These are phyloP conservation scores for Apis dorsata DNA, from an alignment of 1,140 invertebrate species.

Conservation along the genomic window DNA sequence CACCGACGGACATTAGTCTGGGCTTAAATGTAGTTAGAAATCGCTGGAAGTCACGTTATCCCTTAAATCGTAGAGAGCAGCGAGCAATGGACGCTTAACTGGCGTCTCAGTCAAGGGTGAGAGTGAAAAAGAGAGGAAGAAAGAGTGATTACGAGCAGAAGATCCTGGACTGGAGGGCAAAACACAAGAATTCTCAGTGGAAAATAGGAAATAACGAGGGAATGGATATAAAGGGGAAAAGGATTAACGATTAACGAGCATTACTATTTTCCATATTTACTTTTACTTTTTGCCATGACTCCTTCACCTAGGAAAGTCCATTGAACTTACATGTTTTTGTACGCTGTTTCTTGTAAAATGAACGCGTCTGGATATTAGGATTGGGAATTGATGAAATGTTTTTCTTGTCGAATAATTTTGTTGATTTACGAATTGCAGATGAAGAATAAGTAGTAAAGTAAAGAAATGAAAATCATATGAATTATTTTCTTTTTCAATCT, in stretches of 20 bases:
- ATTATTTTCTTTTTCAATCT: too few relatives aligned
- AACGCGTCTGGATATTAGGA: too few relatives aligned
- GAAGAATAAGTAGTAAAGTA: too few relatives aligned
- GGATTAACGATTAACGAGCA: slow-evolving; percentile 34
- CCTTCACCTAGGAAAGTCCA: not conserved
- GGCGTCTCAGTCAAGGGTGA: not conserved
- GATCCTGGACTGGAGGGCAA: not conserved
- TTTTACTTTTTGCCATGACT: slow-evolving; percentile 22
- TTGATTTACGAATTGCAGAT: too few relatives aligned
- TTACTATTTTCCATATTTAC: slow-evolving; percentile 32
- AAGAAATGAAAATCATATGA: too few relatives aligned
- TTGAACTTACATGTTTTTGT: too few relatives aligned
- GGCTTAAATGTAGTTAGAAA: slow-evolving; percentile 54
- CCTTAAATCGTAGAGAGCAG: slow-evolving; percentile 47
- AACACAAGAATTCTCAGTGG: not conserved
- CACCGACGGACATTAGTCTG: slow-evolving; percentile 48
- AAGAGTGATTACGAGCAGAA: not conserved
- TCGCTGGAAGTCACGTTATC: slow-evolving; percentile 60
- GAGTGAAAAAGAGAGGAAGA: not conserved
- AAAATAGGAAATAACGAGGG: slow-evolving; percentile 26
- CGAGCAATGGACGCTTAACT: slow-evolving; percentile 39
- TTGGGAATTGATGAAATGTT: too few relatives aligned
- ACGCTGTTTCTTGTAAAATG: too few relatives aligned
- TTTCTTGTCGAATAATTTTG: too few relatives aligned
- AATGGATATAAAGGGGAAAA: not conserved